A percentile compares a stretch with the other conserved stretches of the same genome.
Conservation (phyloP, 2,888 invertebrate genomes). For the Cephus spinipes region DNA sequence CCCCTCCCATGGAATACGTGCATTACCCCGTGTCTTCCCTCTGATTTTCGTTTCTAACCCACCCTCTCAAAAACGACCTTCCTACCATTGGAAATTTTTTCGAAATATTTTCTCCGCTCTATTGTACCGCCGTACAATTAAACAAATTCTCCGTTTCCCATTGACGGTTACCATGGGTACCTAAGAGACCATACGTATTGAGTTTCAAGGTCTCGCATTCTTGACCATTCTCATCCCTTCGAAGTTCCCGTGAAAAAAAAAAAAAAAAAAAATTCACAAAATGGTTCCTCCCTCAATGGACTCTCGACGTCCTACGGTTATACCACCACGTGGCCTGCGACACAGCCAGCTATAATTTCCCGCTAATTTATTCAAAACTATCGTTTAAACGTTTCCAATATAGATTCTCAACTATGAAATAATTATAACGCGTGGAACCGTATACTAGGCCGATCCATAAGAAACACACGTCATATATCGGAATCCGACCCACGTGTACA, state of each 20-base stretch:
- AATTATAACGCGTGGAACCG: background rate
- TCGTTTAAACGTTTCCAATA: background rate
- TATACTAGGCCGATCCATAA: background rate
- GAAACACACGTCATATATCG: background rate
- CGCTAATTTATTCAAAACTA: background rate
- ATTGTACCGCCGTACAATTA: slow-evolving; percentile 53
- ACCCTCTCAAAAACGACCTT: slow-evolving; percentile 26
- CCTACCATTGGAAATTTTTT: slow-evolving; percentile 56
- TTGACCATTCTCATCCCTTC: background rate
- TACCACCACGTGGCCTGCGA: background rate
- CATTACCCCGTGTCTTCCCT: background rate
- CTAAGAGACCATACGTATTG: background rate
- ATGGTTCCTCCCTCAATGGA: background rate
- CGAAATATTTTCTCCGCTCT: slow-evolving; percentile 44
- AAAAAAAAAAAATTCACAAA: background rate
- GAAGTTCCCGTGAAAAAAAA: background rate
- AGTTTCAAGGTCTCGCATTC: background rate
- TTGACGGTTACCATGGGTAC: slow-evolving; percentile 39
- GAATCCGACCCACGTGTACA: background rate
- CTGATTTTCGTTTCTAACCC: background rate
- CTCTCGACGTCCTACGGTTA: background rate
- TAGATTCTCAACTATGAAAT: background rate
- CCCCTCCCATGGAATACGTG: background rate
- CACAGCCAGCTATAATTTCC: background rate
- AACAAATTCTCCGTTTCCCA: slow-evolving; percentile 47